Percentiles rank a stretch among this genome's conserved stretches.
Evolutionary conservation across 2,113 vertebrate genomes (phyloP).

Genomic region (Xiphophorus maculatus): DNA sequence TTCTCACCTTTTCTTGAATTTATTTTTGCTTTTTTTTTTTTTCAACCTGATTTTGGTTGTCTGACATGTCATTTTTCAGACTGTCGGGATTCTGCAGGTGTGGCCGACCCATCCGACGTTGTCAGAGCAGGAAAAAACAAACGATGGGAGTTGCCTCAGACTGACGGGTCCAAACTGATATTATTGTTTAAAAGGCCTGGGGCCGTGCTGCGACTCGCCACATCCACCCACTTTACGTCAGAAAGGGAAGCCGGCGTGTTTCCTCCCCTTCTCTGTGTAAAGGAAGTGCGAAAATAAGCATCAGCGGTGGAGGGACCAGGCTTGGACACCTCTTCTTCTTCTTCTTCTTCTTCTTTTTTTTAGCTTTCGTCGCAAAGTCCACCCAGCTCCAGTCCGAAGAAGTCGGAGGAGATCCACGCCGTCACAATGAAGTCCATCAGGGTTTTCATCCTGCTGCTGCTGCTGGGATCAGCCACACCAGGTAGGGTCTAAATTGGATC

Average conservation of each 20-base stretch:
- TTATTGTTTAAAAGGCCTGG: constrained; percentile 31
- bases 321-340: constrained; percentile 47
- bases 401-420: constrained; percentile 20
- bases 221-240: constrained; percentile 58
- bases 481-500: constrained; percentile 49
- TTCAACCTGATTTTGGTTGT: not conserved
- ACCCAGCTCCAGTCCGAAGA: constrained; percentile 24
- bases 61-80: not conserved
- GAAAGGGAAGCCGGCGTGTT: constrained; percentile 66
- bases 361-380: constrained; percentile 4
- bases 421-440: constrained; percentile 60
- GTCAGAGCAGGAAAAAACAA: constrained; percentile 62
- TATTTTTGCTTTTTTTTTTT: not conserved
- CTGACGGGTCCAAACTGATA: constrained; percentile 10
- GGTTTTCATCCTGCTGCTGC: constrained; percentile 39
- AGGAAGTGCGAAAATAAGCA: constrained; percentile 77
- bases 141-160: constrained; percentile 39
- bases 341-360: not conserved
- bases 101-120: constrained; percentile 2
- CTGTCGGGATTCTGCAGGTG: not conserved
- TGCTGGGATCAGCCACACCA: constrained; percentile 9
- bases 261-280: constrained; percentile 72
- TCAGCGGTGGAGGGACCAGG: constrained; percentile 19
- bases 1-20: too few relatives aligned
- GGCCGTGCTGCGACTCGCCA: constrained; percentile 9